Percentiles rank a stretch among this genome's conserved stretches.
These are phyloP conservation scores for Musca domestica DNA, from an alignment of 1,140 invertebrate genomes.

Conservation along the genomic window DNA sequence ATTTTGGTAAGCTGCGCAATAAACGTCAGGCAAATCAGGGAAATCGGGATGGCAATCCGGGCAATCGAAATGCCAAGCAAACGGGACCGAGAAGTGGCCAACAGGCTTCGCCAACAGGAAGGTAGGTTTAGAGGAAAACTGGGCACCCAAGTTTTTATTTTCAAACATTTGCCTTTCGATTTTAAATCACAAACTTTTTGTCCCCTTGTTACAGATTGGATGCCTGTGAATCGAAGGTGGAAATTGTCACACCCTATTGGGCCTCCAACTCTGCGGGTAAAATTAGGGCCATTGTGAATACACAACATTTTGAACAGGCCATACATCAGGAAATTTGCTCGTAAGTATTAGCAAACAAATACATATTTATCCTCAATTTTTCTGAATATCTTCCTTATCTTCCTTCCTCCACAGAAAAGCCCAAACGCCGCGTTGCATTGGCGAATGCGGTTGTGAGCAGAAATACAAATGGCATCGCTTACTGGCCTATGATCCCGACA, in stretches of 20 bases:
- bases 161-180: background rate
- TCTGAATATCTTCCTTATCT: background rate
- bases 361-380: background rate
- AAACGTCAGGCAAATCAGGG: slow-evolving; percentile 55
- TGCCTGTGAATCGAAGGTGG: slow-evolving; percentile 87
- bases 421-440: slow-evolving; percentile 73
- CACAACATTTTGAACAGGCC: slow-evolving; percentile 91
- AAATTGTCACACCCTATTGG: slow-evolving; percentile 92
- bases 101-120: slow-evolving; percentile 59
- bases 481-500: slow-evolving; percentile 87
- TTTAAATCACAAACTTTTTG: background rate
- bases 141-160: too few species aligned
- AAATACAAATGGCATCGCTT: slow-evolving; percentile 91
- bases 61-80: slow-evolving; percentile 25
- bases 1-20: slow-evolving; percentile 57
- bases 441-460: slow-evolving; percentile 86
- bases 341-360: slow-evolving; percentile 57
- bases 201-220: slow-evolving; percentile 61
- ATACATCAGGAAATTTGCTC: slow-evolving; percentile 93
- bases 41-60: slow-evolving; percentile 21
- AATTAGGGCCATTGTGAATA: slow-evolving; percentile 87
- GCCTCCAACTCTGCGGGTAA: slow-evolving; percentile 88
- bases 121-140: slow-evolving; percentile 54
- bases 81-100: slow-evolving; percentile 30
- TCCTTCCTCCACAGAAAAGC: slow-evolving; percentile 64